Percentiles rank a stretch among this genome's conserved stretches.
Evolutionary conservation across 2,888 invertebrate genomes (phyloP).

Genomic region (Glaucopsyche alexis): DNA sequence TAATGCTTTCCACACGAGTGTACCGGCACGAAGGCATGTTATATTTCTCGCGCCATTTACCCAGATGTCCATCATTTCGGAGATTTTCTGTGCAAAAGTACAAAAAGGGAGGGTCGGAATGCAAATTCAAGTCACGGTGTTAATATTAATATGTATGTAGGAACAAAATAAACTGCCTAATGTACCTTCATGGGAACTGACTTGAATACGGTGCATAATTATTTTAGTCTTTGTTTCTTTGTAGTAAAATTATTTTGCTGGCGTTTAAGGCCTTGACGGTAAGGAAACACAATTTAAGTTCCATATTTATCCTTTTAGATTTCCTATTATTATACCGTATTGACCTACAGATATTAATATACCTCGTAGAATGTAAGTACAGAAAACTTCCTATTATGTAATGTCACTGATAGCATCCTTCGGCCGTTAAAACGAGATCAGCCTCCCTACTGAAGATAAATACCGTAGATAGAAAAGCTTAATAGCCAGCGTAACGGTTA

Average conservation of each 20-base stretch:
- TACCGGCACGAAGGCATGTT: constrained; percentile 49
- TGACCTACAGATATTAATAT: no score
- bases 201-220: constrained; percentile 11
- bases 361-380: not conserved
- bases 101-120: constrained; percentile 57
- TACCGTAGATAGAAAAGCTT: constrained; percentile 59
- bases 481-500: constrained; percentile 69
- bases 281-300: not conserved
- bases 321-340: no score
- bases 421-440: constrained; percentile 15
- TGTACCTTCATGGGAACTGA: constrained; percentile 36
- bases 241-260: not conserved
- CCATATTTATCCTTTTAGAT: no score
- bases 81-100: constrained; percentile 58
- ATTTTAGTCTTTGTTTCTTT: not conserved
- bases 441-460: constrained; percentile 44
- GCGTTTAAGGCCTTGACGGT: not conserved
- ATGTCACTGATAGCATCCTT: constrained; percentile 44
- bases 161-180: constrained; percentile 40
- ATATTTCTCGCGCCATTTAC: constrained; percentile 75
- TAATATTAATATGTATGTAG: constrained; percentile 63
- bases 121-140: constrained; percentile 60
- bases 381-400: constrained; percentile 36
- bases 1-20: constrained; percentile 52
- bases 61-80: constrained; percentile 67